Percentiles rank a stretch among this genome's conserved stretches.
Evolutionary conservation across 2,113 vertebrate genomes (phyloP).

Genomic region (Struthidea cinerea): DNA sequence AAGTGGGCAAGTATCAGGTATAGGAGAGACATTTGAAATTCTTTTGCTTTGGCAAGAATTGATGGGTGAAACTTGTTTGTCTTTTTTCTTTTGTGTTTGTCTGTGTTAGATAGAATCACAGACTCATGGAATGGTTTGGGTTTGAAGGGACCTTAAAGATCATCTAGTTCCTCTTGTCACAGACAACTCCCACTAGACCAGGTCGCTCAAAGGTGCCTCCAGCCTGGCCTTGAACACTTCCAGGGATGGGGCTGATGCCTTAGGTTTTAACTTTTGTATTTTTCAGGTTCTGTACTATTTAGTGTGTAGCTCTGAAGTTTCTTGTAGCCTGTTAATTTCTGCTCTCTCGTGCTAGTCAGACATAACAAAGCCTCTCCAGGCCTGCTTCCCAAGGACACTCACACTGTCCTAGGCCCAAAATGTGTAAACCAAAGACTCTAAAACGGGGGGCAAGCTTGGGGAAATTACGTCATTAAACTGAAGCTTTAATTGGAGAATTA

Average conservation of each 20-base stretch:
- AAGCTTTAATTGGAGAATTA: too few species aligned
- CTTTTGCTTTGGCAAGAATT: neutral
- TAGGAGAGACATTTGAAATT: neutral
- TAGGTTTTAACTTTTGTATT: too few species aligned
- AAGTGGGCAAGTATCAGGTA: neutral
- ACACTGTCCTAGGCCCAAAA: too few species aligned
- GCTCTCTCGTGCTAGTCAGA: too few species aligned
- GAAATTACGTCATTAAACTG: too few species aligned
- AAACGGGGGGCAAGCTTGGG: too few species aligned
- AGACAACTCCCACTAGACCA: neutral
- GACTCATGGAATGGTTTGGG: neutral
- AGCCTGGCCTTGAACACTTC: neutral
- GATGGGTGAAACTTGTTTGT: neutral
- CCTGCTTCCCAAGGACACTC: too few species aligned
- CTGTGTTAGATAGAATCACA: neutral
- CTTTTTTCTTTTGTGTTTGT: neutral
- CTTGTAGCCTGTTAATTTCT: too few species aligned
- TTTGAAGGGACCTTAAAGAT: neutral
- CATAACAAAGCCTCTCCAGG: too few species aligned
- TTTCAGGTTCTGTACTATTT: too few species aligned
- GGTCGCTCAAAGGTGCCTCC: neutral
- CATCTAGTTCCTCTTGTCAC: neutral
- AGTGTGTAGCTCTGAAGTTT: too few species aligned
- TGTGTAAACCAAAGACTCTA: too few species aligned
- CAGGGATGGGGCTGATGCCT: neutral